Base-by-base conservation (phyloP, 30 jellyfish, hydroid and myxozoan species). In the Morbakka virulenta region DNA sequence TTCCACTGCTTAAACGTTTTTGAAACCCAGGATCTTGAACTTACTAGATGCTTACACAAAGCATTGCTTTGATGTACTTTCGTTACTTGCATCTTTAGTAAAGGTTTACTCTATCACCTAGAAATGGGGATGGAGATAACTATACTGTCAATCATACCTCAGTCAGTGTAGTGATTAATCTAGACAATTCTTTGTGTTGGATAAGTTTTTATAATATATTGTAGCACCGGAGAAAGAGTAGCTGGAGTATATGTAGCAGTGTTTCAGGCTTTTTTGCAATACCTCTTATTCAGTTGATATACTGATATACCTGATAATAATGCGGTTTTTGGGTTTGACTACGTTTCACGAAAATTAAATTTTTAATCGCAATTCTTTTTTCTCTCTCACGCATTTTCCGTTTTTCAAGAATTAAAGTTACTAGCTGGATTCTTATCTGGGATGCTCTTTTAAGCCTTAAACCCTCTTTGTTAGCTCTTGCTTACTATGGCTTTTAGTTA, bases 111-210 rank as follows among this genome's bases (percentile, higher is more conserved):
- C 13, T 90, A 90, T 76, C 74, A 73, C 65, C 82, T 84, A 14
- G 98, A 90, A 67, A 35, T 52, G 41, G 85, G 53, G 1, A 50
- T 52, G 21, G 65, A 69, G 48, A 85, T 64, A 21, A 77, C 91
- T 0, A 71, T 50, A 3, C 70, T 90, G 32, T 35, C 88, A 29
- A 90, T 96, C 67, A 85, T 90, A 3, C 98, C 98, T 14, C 85
- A 77, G 21, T 94, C 93, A 20, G 74, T 90, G 96, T 90, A 95
- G 96, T 85, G 95, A 86, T 88, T 96, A 33, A 84, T 90, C 24
- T 96, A 90, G 65, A 90, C 98, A 6, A 41, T 90, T 22, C 95
- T 90, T 32, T 76, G 93, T 28, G 69, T 90, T 20, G 98, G 98
- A 33, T 90, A 90, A 63, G 98, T 96, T 27, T 96, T 83, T 71